A percentile compares a stretch with the other conserved stretches of the same genome.
These are phyloP conservation scores for Argyresthia albistria DNA, from an alignment of 2,888 invertebrate species.

Conservation along the genomic window DNA sequence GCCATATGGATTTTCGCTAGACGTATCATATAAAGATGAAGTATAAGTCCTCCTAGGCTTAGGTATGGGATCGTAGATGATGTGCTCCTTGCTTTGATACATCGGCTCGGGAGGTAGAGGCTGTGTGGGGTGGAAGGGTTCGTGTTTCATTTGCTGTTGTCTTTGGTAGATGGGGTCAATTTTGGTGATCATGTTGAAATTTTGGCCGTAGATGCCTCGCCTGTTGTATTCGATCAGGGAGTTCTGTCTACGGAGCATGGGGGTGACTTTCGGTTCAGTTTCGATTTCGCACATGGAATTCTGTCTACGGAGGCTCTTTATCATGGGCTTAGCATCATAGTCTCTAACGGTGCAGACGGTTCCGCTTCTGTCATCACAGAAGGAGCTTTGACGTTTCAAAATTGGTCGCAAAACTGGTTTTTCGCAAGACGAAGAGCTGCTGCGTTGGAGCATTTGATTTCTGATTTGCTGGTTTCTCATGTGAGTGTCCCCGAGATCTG, in stretches of 20 bases:
- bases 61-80: constrained; percentile 64
- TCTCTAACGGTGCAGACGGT: constrained; percentile 60
- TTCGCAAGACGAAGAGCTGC: constrained; percentile 65
- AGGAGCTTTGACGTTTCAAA: constrained; percentile 63
- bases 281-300: constrained; percentile 69
- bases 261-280: constrained; percentile 70
- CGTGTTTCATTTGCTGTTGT: constrained; percentile 61
- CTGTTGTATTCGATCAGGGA: constrained; percentile 67
- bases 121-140: constrained; percentile 64
- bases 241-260: constrained; percentile 64
- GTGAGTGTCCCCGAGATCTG: constrained; percentile 56
- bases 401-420: constrained; percentile 61
- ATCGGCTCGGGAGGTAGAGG: constrained; percentile 66
- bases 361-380: constrained; percentile 61
- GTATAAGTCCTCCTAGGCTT: constrained; percentile 66
- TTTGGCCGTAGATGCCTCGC: constrained; percentile 59
- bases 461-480: constrained; percentile 57
- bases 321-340: constrained; percentile 55
- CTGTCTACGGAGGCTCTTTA: constrained; percentile 51
- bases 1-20: constrained; percentile 54
- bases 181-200: constrained; percentile 70
- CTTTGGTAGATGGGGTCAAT: constrained; percentile 72
- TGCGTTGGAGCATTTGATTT: constrained; percentile 62
- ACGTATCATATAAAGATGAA: constrained; percentile 51
- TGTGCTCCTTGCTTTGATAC: constrained; percentile 66